These are phyloP conservation scores for Hippocampus kuda DNA, from an alignment of 2,797 vertebrate genomes.

Conservation along the genomic window DNA sequence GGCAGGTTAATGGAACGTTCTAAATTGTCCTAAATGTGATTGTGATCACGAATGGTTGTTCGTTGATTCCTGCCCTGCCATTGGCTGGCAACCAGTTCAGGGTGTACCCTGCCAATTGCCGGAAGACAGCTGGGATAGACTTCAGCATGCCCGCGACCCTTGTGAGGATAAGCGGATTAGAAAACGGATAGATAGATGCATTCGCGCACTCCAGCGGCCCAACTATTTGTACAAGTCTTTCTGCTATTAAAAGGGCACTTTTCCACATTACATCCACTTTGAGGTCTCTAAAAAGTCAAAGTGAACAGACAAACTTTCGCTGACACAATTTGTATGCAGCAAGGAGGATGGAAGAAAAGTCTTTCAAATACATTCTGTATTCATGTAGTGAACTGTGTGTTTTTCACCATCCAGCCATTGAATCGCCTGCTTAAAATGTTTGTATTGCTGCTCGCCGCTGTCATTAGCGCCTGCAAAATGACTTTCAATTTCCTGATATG, in stretches of 20 bases:
- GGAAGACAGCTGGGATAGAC: too few species aligned
- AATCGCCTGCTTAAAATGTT: conserved; percentile 47
- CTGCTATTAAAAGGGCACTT: not conserved
- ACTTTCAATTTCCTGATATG: conserved; percentile 33
- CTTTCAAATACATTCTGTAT: conserved; percentile 52
- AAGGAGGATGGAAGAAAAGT: conserved; percentile 43
- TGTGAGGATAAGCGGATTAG: too few species aligned
- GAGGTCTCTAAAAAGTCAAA: conserved; percentile 24
- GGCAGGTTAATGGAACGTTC: too few species aligned
- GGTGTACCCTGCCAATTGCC: too few species aligned
- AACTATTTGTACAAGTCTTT: not conserved
- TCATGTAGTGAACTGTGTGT: conserved; percentile 43
- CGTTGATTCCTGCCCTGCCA: too few species aligned
- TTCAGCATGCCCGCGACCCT: too few species aligned
- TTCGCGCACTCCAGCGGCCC: not conserved
- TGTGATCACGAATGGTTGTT: too few species aligned
- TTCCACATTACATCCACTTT: not conserved
- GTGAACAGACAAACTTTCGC: conserved; percentile 34
- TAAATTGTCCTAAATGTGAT: too few species aligned
- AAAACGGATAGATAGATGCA: too few species aligned
- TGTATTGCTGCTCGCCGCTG: conserved; percentile 37
- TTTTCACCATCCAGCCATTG: conserved; percentile 44
- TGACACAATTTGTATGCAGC: conserved; percentile 50
- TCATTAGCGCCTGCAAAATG: conserved; percentile 39
- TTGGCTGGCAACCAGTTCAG: too few species aligned